Conservation (phyloP, 2,888 invertebrate genomes). For the Rotaria sp. region DNA sequence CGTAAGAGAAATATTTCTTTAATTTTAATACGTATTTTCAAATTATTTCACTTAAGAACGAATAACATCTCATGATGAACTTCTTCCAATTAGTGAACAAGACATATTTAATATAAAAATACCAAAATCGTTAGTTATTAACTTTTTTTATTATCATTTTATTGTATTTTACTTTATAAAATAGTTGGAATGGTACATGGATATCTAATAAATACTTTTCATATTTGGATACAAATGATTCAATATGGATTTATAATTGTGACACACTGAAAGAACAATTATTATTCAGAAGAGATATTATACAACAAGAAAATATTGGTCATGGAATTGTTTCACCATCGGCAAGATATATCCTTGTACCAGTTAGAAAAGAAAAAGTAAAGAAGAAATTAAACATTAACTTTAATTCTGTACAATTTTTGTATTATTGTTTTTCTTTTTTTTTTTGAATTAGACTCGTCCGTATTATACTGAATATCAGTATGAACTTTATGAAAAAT, state of each 20-base stretch:
- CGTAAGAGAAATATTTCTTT: not conserved
- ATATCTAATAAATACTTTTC: not conserved
- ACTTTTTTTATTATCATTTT: not conserved
- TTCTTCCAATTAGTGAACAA: not conserved
- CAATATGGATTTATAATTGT: constrained; percentile 13
- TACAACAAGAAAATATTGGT: not conserved
- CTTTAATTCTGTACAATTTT: too few species aligned
- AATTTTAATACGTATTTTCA: not conserved
- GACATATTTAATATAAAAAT: not conserved
- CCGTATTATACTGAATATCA: not conserved
- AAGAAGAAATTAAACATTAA: too few species aligned
- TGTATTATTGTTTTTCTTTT: not conserved
- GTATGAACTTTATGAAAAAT: not conserved
- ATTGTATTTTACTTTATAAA: not conserved
- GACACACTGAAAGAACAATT: not conserved
- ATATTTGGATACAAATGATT: not conserved
- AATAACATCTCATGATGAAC: not conserved
- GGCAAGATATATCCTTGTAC: not conserved
- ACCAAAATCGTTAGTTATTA: not conserved
- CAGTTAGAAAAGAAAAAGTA: not conserved
- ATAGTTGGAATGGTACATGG: constrained; percentile 27
- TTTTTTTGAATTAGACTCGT: not conserved
- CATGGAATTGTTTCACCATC: not conserved
- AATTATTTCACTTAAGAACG: not conserved
- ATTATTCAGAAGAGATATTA: not conserved